Evolutionary conservation across 2,888 invertebrate species (phyloP).

Genomic region (Sarcophaga rosellei): DNA sequence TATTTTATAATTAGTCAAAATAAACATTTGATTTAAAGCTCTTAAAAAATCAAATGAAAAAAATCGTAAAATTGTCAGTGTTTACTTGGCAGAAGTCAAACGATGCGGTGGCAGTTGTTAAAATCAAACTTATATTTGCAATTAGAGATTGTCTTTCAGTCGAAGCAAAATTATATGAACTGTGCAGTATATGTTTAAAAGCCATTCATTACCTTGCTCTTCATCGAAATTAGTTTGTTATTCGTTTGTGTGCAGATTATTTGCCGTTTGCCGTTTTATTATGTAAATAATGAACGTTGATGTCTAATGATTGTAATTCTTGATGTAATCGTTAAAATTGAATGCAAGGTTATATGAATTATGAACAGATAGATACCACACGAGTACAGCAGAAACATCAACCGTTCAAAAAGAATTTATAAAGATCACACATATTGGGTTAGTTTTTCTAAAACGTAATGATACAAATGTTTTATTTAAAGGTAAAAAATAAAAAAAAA

Average conservation of each 20-base stretch:
- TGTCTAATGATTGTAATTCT: constrained; percentile 46
- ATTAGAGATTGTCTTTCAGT: constrained; percentile 59
- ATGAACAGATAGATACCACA: constrained; percentile 20
- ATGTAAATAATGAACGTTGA: constrained; percentile 50
- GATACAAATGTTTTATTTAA: neutral
- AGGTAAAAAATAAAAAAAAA: neutral
- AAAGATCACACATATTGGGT: neutral
- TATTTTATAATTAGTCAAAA: constrained; percentile 62
- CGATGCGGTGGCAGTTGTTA: neutral
- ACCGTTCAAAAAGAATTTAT: constrained; percentile 14
- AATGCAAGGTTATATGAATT: constrained; percentile 61
- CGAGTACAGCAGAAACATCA: constrained; percentile 14
- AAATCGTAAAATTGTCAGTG: neutral
- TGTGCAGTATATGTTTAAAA: neutral
- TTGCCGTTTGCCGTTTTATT: neutral
- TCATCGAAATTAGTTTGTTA: constrained; percentile 62
- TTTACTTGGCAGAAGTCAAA: neutral
- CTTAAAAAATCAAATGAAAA: neutral
- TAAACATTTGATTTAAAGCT: neutral
- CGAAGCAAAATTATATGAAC: neutral
- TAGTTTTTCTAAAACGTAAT: neutral
- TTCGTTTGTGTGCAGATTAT: neutral
- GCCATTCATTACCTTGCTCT: constrained; percentile 64
- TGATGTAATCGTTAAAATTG: constrained; percentile 61
- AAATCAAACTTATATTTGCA: constrained; percentile 34